Percentiles rank a stretch among this genome's conserved stretches.
phyloP scores from a whole-genome alignment of 1,140 invertebrate genomes.

The Pararge aegeria region DNA sequence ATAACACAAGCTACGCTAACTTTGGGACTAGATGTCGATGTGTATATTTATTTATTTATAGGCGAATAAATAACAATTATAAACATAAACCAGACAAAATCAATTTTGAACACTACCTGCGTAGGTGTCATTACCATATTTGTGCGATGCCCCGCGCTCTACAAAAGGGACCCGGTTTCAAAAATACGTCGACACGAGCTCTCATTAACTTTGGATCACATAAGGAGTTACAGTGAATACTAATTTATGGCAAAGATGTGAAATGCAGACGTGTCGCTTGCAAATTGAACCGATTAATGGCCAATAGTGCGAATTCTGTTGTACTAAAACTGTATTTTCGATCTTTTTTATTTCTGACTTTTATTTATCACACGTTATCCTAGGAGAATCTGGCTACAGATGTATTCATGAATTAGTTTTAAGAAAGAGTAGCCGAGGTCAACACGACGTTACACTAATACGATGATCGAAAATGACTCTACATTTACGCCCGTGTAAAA shows the following conservation, averaged over 20 bases:
- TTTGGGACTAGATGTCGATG: no score
- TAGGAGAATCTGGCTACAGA: no score
- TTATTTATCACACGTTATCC: no score
- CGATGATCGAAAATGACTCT: no score
- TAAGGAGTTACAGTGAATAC: constrained; percentile 66
- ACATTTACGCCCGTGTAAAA: no score
- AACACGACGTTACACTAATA: no score
- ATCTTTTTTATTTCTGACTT: not conserved
- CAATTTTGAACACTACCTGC: constrained; percentile 21
- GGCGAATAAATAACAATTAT: not conserved
- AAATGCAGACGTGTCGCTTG: constrained; percentile 33
- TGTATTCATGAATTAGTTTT: no score
- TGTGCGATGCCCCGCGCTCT: constrained; percentile 44
- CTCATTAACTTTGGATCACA: constrained; percentile 71
- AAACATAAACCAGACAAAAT: constrained; percentile 7
- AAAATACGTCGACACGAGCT: constrained; percentile 67
- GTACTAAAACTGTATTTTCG: no score
- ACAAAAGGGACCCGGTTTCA: constrained; percentile 64
- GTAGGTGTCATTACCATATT: constrained; percentile 58
- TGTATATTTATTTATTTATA: no score
- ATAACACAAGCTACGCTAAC: no score
- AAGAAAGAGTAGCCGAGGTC: no score
- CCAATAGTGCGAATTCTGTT: no score
- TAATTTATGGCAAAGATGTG: constrained; percentile 52
- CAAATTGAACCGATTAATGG: not conserved